These are phyloP conservation scores for Acestrorhynchus altus DNA, from an alignment of 2,797 vertebrate genomes.

Conservation along the genomic window DNA sequence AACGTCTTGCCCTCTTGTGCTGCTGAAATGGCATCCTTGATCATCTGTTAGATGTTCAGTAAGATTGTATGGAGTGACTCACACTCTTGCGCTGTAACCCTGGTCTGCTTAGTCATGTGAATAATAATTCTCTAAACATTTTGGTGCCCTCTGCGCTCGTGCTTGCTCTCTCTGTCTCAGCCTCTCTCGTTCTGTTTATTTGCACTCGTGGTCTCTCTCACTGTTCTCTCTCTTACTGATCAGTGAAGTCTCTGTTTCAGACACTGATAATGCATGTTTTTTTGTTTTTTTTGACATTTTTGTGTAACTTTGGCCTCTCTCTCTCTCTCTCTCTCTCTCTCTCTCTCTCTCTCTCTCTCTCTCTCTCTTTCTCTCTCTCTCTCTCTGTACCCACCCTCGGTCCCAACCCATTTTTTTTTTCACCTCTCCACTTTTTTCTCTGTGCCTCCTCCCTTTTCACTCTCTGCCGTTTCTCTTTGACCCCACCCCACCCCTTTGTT, in stretches of 20 bases:
- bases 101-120: background rate
- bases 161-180: background rate
- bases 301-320: background rate
- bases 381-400: background rate
- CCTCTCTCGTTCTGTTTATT: background rate
- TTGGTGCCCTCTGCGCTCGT: background rate
- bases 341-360: background rate
- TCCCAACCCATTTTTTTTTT: background rate
- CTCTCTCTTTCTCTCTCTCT: background rate
- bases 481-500: background rate
- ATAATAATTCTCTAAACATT: background rate
- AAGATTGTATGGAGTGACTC: background rate
- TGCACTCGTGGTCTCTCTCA: too few relatives aligned
- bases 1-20: background rate
- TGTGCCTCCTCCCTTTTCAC: background rate
- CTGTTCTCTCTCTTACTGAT: too few relatives aligned
- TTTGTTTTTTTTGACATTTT: slow-evolving; percentile 7
- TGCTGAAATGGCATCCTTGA: background rate
- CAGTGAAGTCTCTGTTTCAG: background rate
- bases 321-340: background rate
- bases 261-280: background rate
- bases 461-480: background rate
- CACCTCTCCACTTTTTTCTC: background rate
- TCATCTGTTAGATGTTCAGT: background rate
- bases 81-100: too few relatives aligned